Evolutionary conservation across 1,140 invertebrate genomes (phyloP).

Genomic region (Drosophila malerkotliana): DNA sequence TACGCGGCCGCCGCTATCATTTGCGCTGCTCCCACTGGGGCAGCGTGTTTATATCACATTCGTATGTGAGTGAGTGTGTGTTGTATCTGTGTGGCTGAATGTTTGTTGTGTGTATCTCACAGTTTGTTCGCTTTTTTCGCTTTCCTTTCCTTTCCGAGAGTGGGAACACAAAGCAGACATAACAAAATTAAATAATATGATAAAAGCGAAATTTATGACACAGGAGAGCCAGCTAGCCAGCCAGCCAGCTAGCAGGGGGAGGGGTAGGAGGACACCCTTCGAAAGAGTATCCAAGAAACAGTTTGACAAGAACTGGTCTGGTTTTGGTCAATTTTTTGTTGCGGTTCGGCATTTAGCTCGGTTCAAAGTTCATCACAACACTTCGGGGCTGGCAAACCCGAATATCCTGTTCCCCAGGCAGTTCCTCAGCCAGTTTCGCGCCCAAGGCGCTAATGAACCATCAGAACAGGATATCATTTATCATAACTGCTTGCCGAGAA

Average conservation of each 20-base stretch:
- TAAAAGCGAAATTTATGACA: constrained; percentile 82
- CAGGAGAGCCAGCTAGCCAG: constrained; percentile 29
- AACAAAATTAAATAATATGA: constrained; percentile 80
- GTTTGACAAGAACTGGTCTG: constrained; percentile 36
- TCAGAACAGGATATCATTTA: constrained; percentile 18
- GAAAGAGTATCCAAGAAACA: constrained; percentile 20
- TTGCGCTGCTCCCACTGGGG: constrained; percentile 45
- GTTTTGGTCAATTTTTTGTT: constrained; percentile 21
- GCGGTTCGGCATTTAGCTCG: constrained; percentile 32
- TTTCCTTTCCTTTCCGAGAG: constrained; percentile 19
- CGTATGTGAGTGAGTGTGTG: constrained; percentile 12
- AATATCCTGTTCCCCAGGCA: constrained; percentile 62
- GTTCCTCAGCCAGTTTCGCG: background rate
- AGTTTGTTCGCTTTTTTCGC: constrained; percentile 35
- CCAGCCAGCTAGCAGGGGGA: background rate
- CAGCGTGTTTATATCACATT: constrained; percentile 35
- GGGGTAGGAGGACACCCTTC: constrained; percentile 22
- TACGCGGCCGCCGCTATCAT: constrained; percentile 34
- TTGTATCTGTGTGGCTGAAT: constrained; percentile 16
- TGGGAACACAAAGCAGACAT: constrained; percentile 46
- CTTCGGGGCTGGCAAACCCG: constrained; percentile 43
- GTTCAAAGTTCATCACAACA: constrained; percentile 57
- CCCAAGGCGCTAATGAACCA: constrained; percentile 18
- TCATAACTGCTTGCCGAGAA: background rate
- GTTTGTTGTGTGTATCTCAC: constrained; percentile 48